Conservation (phyloP, 1,140 invertebrate species). For the Nephila pilipes region DNA sequence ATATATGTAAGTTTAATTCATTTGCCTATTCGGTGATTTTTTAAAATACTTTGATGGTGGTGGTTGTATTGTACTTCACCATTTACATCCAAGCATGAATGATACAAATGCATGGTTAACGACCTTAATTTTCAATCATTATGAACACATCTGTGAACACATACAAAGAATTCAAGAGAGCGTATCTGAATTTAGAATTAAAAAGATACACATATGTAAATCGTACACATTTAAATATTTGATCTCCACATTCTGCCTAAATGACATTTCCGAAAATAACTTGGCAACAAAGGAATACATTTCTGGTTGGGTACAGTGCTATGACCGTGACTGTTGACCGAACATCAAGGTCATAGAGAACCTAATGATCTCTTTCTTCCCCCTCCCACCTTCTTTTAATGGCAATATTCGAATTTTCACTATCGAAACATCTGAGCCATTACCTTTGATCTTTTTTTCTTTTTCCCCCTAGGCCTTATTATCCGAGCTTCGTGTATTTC, state of each 20-base stretch:
- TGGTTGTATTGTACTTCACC: no score
- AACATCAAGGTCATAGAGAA: slow-evolving; percentile 28
- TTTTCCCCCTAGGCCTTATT: neutral
- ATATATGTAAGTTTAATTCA: no score
- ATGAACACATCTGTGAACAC: no score
- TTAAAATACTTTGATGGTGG: no score
- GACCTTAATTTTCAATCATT: no score
- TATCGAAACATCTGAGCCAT: slow-evolving; percentile 21
- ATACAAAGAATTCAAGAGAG: no score
- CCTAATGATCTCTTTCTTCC: neutral
- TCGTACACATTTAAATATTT: neutral
- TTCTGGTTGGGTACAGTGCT: neutral
- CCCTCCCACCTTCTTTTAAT: neutral
- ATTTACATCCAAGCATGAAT: no score
- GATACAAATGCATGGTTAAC: no score
- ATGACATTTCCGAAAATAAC: neutral
- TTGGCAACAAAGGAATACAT: neutral
- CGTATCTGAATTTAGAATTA: no score
- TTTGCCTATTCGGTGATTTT: no score
- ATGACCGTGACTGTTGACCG: slow-evolving; percentile 42
- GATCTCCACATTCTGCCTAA: neutral
- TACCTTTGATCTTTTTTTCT: slow-evolving; percentile 6
- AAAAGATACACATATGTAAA: neutral
- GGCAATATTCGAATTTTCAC: neutral
- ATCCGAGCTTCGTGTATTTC: neutral